These are phyloP conservation scores for Anthopleura xanthogrammica DNA, from an alignment of 92 coral and sea anemone genomes.

Conservation along the genomic window DNA sequence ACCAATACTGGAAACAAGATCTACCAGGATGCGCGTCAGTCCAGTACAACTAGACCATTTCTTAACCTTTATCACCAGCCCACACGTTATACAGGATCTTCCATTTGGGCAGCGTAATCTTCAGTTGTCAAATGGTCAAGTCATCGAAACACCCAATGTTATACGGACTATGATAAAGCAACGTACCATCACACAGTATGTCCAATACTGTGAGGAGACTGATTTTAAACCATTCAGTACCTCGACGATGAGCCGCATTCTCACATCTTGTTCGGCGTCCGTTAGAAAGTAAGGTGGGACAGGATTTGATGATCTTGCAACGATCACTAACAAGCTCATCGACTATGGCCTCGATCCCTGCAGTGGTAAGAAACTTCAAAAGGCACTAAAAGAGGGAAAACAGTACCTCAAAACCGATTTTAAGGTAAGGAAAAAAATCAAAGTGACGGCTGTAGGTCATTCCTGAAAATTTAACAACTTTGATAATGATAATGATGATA, in stretches of 20 bases:
- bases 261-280: slow-evolving; percentile 34
- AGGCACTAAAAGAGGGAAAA: background rate
- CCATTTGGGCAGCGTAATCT: slow-evolving; percentile 29
- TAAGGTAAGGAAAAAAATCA: background rate
- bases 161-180: slow-evolving; percentile 30
- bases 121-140: slow-evolving; percentile 7
- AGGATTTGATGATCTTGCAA: slow-evolving; percentile 37
- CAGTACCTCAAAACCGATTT: background rate
- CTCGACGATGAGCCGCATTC: slow-evolving; percentile 27
- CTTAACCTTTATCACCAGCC: slow-evolving; percentile 34
- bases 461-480: no score
- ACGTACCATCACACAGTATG: slow-evolving; percentile 23
- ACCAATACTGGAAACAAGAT: slow-evolving; percentile 13
- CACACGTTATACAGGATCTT: slow-evolving; percentile 33
- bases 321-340: slow-evolving; percentile 19
- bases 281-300: slow-evolving; percentile 38
- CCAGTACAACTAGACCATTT: slow-evolving; percentile 36
- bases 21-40: slow-evolving; percentile 31
- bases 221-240: slow-evolving; percentile 27
- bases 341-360: slow-evolving; percentile 31
- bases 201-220: slow-evolving; percentile 22
- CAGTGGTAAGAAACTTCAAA: slow-evolving; percentile 20
- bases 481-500: no score
- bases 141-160: slow-evolving; percentile 33
- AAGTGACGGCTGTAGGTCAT: no score